Base-by-base conservation (phyloP, 2,113 vertebrate genomes). In the Thalassoma bifasciatum region DNA sequence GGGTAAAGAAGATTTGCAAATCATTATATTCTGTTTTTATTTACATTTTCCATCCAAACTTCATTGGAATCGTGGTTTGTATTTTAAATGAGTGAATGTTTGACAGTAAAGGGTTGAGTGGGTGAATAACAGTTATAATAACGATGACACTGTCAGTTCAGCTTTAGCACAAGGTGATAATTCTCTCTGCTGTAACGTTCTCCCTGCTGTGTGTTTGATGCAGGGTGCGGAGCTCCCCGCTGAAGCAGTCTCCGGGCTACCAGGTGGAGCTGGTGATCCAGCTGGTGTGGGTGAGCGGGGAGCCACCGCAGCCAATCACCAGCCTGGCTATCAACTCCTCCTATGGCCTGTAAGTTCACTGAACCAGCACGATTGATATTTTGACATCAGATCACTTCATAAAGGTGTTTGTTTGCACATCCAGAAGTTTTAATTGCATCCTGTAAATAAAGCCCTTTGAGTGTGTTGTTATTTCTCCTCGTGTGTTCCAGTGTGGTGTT, bases 301-400 rank as follows among this genome's bases (percentile, higher is more conserved):
- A 99, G 84, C 98, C 98, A n/a, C 98, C 98, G 68, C 98, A 99
- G 19, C 98, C 96, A 71, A 98, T 99, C 93, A 98, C 96, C 75
- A 98, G 97, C 89, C 92, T 99, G 90, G 96, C 95, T 34, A 69
- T 99, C 79, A 99, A 98, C 86, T 99, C 98, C 58, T 95, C 97
- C 0, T 98, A 97, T 6, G 97, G 98, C 77, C 93, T 99, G 98
- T 99, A 90, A 96, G 97, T 96, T 72, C 37, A 17, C 16, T 8
- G 11, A 0, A 10, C 50, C 7, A 0, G 24, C 19, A 21, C 37
- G 26, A 46, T 42, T 46, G 38, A 58, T 40, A 17, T 69, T 73
- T 40, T 61, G 67, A 52, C 51, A 36, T 2, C 10, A 38, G 5
- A 13, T 14, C 44, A 46, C 44, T n/a, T n/a, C n/a, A n/a, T n/a